Conservation (phyloP, 92 coral and sea anemone genomes). For the Micromussa lordhowensis region DNA sequence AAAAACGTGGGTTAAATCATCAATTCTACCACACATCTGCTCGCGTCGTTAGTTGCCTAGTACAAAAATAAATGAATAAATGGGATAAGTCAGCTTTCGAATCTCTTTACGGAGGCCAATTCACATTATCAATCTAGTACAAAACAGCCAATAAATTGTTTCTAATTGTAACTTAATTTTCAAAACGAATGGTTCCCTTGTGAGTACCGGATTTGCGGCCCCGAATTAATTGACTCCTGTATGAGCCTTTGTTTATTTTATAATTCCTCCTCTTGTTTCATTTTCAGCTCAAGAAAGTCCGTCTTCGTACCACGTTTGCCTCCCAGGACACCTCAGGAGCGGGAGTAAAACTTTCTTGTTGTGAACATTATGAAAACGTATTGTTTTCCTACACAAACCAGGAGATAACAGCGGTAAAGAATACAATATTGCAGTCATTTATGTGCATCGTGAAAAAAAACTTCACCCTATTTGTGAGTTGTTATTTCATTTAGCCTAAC, state of each 20-base stretch:
- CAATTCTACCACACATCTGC: not conserved
- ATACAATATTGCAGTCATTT: not conserved
- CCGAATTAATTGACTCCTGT: not conserved
- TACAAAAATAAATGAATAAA: no score
- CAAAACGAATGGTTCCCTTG: not conserved
- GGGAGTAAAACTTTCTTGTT: slow-evolving; percentile 63
- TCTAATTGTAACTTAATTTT: not conserved
- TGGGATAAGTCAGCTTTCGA: no score
- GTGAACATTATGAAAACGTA: slow-evolving; percentile 67
- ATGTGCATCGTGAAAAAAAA: no score
- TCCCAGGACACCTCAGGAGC: slow-evolving; percentile 65
- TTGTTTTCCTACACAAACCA: slow-evolving; percentile 54
- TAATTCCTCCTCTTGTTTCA: not conserved
- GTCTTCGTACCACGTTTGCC: slow-evolving; percentile 67
- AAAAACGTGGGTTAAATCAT: not conserved
- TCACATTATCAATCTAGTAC: no score
- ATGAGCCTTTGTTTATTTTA: not conserved
- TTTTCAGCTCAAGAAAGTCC: slow-evolving; percentile 66
- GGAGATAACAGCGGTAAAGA: slow-evolving; percentile 58
- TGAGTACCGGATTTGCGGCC: not conserved
- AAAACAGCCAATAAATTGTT: not conserved
- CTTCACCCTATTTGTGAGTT: not conserved
- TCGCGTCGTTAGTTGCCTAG: not conserved
- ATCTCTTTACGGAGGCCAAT: no score
- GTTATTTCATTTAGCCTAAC: no score